Percentiles rank a stretch among this genome's conserved stretches.
These are phyloP conservation scores for Mylabris sibirica DNA, from an alignment of 2,888 invertebrate species.

Conservation along the genomic window DNA sequence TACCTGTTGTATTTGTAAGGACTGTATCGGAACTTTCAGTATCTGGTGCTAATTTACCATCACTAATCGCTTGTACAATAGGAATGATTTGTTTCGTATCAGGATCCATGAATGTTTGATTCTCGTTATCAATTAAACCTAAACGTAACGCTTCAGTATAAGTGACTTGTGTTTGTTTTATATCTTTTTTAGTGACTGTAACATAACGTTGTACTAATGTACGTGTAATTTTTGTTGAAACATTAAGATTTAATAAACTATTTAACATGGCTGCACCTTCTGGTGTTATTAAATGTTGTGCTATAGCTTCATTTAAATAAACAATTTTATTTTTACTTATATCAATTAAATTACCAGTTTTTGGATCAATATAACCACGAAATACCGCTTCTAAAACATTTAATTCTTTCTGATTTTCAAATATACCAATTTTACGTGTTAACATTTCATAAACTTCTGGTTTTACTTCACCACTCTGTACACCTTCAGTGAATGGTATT, in stretches of 20 bases:
- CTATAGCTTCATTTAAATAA: slow-evolving; percentile 86
- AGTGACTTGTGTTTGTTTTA: slow-evolving; percentile 70
- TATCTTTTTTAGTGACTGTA: slow-evolving; percentile 73
- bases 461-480: slow-evolving; percentile 78
- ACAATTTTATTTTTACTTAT: slow-evolving; percentile 74
- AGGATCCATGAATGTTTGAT: slow-evolving; percentile 80
- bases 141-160: slow-evolving; percentile 80
- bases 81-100: slow-evolving; percentile 75
- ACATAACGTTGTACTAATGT: slow-evolving; percentile 84
- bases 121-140: slow-evolving; percentile 81
- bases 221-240: slow-evolving; percentile 87
- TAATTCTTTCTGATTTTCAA: slow-evolving; percentile 77
- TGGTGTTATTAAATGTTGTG: slow-evolving; percentile 82
- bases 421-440: slow-evolving; percentile 81
- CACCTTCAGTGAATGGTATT: slow-evolving; percentile 81
- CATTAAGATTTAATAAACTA: slow-evolving; percentile 85
- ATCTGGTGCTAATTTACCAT: slow-evolving; percentile 74
- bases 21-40: slow-evolving; percentile 52
- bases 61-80: slow-evolving; percentile 79
- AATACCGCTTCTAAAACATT: slow-evolving; percentile 89
- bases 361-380: slow-evolving; percentile 85
- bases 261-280: slow-evolving; percentile 87
- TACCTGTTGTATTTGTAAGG: slow-evolving; percentile 38
- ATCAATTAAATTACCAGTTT: slow-evolving; percentile 85
- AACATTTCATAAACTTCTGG: slow-evolving; percentile 89